Percentiles rank a stretch among this genome's conserved stretches.
Conservation (phyloP, 2,888 invertebrate genomes). For the Drosophila subsilvestris region DNA sequence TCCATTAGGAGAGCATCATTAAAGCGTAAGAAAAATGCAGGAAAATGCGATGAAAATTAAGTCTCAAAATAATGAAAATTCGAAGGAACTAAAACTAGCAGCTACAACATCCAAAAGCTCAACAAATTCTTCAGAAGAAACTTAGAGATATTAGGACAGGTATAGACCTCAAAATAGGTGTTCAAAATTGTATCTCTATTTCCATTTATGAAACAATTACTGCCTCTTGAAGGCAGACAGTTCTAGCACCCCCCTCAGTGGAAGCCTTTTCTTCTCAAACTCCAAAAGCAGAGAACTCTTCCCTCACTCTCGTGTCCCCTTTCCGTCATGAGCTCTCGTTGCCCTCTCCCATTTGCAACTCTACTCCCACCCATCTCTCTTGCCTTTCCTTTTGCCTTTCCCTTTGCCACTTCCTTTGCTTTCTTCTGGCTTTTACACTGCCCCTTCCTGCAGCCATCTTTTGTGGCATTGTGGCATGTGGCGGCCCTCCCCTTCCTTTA, state of each 20-base stretch:
- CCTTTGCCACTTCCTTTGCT: not conserved
- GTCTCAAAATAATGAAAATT: too few relatives aligned
- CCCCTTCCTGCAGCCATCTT: not conserved
- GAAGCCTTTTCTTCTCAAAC: constrained; percentile 1
- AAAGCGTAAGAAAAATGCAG: too few relatives aligned
- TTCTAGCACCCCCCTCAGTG: not conserved
- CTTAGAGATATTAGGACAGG: not conserved
- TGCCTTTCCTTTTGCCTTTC: not conserved
- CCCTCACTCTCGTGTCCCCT: too few relatives aligned
- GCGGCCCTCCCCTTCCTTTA: constrained; percentile 28
- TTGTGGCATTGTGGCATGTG: not conserved
- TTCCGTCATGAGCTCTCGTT: not conserved
- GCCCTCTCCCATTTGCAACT: constrained; percentile 6
- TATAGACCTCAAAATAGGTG: constrained; percentile 24
- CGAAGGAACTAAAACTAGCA: too few relatives aligned
- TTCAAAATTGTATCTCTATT: not conserved
- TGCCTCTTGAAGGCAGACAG: not conserved
- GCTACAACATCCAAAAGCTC: too few relatives aligned
- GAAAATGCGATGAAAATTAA: too few relatives aligned
- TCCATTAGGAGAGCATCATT: too few relatives aligned
- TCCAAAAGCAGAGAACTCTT: not conserved
- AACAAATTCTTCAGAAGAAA: not conserved
- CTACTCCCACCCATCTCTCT: not conserved
- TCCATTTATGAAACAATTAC: constrained; percentile 40
- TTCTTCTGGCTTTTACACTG: not conserved